Evolutionary conservation across 35 echinoderm and acorn worm species (phyloP).

Genomic region (Apostichopus parvimensis): DNA sequence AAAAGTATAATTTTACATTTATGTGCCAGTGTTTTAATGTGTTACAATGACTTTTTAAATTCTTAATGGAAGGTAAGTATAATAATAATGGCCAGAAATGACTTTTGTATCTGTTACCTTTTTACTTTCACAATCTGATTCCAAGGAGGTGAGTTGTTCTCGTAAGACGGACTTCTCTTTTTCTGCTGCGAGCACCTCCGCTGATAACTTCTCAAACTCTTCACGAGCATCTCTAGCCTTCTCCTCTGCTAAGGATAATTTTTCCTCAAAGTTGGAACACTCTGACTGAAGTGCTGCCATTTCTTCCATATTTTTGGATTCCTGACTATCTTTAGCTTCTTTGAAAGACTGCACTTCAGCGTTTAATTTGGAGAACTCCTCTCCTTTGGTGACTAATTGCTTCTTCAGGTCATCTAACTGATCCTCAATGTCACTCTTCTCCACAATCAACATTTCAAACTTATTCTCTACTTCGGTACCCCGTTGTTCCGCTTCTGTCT

Average conservation of each 20-base stretch:
- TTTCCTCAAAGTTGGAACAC: constrained; percentile 42
- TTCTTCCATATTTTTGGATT: constrained; percentile 45
- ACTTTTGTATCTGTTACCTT: neutral
- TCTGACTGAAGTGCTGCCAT: constrained; percentile 57
- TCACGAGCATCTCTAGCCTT: neutral
- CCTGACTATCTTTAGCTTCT: constrained; percentile 10
- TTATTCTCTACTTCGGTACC: constrained; percentile 32
- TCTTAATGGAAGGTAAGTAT: too few species aligned
- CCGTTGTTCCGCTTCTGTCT: constrained; percentile 40
- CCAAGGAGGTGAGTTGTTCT: neutral
- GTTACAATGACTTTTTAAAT: too few species aligned
- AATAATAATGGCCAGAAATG: neutral
- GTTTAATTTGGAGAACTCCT: constrained; percentile 1
- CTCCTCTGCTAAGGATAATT: neutral
- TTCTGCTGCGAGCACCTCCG: neutral
- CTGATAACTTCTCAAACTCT: constrained; percentile 11
- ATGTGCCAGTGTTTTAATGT: too few species aligned
- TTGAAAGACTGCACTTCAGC: constrained; percentile 1
- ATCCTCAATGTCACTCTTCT: constrained; percentile 51
- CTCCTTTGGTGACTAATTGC: neutral
- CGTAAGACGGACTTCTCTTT: constrained; percentile 48
- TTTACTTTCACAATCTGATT: neutral
- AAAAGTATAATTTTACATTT: too few species aligned
- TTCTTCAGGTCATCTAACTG: constrained; percentile 22
- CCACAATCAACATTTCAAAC: constrained; percentile 34